Base-by-base conservation (phyloP, 1,140 invertebrate species). In the Centruroides sculpturatus region DNA sequence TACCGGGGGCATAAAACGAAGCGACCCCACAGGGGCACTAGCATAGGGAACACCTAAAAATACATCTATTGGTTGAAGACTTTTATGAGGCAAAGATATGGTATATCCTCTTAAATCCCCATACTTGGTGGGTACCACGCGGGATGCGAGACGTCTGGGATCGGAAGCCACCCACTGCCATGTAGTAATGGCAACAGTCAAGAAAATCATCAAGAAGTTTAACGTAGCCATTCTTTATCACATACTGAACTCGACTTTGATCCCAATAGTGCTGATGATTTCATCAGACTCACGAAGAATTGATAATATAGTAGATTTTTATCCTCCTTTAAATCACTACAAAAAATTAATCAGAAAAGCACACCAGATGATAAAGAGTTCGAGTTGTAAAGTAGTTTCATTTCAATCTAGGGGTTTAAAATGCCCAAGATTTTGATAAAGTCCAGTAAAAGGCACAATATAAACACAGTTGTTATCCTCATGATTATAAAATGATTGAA, bases 41-140 rank as follows among this genome's bases (percentile, higher is more conserved):
- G 87, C 89, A 77, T 92, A 94, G 5, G 87, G 89, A 55, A 93
- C 84, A 23, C 79, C 79, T 35, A 78, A 69, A 65, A 78, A 81
- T 53, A 75, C 74, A 63, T 76, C 74, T 10, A 76, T 70, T 0
- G 72, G 83, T 69, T 86, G 62, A 1, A 64, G 36, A 4, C 50
- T 46, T 4, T 57, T 48, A 35, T 56, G 54, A 4, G 54, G 35
- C n/a, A 64, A 55, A 12, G 54, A 58, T 34, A 59, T 60, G n/a
- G 92, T 86, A 65, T 91, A 82, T 35, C 91, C 91, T 68, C 88
- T 83, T 35, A 95, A 80, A 69, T 87, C 86, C 52, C 91, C 91
- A 71, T 93, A 91, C 70, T 90, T 90, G 59, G 89, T 92, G 65
- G 83, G 80, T 41, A 92, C 86, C 60, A 88, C 85, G 64, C 89